Evolutionary conservation across 2,113 vertebrate genomes (phyloP).

Genomic region (Paedocypris sp.): DNA sequence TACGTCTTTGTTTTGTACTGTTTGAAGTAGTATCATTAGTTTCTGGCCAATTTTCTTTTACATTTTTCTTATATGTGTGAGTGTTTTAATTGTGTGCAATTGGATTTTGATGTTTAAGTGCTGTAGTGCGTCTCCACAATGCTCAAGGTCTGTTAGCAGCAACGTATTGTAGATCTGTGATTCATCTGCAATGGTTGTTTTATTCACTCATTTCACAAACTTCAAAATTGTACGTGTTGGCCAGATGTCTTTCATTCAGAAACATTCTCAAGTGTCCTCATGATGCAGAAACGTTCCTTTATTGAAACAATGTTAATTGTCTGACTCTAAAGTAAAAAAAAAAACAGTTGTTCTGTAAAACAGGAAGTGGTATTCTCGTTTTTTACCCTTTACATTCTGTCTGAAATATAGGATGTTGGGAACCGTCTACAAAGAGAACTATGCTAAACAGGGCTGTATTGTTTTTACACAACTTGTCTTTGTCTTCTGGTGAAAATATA

Average conservation of each 20-base stretch:
- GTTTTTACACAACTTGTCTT: too few relatives aligned
- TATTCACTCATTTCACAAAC: background rate
- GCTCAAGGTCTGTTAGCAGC: conserved; percentile 5
- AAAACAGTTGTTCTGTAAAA: too few relatives aligned
- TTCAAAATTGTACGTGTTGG: background rate
- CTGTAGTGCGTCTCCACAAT: conserved; percentile 3
- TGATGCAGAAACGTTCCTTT: background rate
- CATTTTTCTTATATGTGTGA: background rate
- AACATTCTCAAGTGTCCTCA: background rate
- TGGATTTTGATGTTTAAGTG: conserved; percentile 4
- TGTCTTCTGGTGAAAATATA: too few relatives aligned
- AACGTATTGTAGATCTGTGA: background rate
- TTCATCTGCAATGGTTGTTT: conserved; percentile 6
- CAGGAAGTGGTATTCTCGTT: too few relatives aligned
- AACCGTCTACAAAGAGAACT: too few relatives aligned
- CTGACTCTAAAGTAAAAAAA: too few relatives aligned
- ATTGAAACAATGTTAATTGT: too few relatives aligned
- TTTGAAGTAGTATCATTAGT: background rate
- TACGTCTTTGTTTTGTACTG: conserved; percentile 27
- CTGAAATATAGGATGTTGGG: too few relatives aligned
- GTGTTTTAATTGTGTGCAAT: background rate
- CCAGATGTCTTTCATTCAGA: background rate
- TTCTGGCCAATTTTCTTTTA: background rate
- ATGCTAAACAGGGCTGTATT: too few relatives aligned
- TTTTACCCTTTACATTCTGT: too few relatives aligned